Evolutionary conservation across 2,888 invertebrate species (phyloP).

Genomic region (Heliothis peltigera): DNA sequence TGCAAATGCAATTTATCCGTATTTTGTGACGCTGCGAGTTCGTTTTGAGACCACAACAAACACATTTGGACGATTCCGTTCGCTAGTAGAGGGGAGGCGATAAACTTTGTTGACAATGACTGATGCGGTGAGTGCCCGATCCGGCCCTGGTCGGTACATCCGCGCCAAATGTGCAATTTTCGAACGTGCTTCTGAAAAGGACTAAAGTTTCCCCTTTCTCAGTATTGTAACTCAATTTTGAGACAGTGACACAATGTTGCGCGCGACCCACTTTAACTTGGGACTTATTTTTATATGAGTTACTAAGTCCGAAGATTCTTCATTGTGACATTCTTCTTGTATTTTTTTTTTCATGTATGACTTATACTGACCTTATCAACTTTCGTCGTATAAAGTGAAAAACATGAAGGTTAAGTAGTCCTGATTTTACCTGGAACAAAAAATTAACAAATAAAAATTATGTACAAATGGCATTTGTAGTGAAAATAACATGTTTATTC

Average conservation of each 20-base stretch:
- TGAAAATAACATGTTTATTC: not conserved
- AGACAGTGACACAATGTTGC: conserved; percentile 76
- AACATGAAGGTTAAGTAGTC: conserved; percentile 5
- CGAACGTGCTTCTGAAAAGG: conserved; percentile 75
- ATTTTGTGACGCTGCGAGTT: conserved; percentile 63
- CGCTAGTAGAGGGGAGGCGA: conserved; percentile 66
- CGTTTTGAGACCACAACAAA: conserved; percentile 80
- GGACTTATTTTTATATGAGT: conserved; percentile 72
- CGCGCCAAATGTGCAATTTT: conserved; percentile 79
- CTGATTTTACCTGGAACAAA: conserved; percentile 56
- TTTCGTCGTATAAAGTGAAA: not conserved
- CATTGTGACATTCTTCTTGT: conserved; percentile 54
- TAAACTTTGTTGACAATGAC: conserved; percentile 87
- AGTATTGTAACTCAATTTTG: conserved; percentile 78
- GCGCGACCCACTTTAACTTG: conserved; percentile 74
- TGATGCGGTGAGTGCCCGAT: conserved; percentile 75
- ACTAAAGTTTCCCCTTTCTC: conserved; percentile 71
- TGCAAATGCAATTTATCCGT: conserved; percentile 67
- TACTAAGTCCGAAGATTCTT: conserved; percentile 59
- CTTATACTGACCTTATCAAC: conserved; percentile 33
- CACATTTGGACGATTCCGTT: conserved; percentile 79
- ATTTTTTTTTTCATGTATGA: conserved; percentile 25
- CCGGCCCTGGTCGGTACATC: conserved; percentile 58
- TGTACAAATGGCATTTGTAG: not conserved
- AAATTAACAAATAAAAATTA: conserved; percentile 6